These are phyloP conservation scores for Mythimna lalbum DNA, from an alignment of 2,888 invertebrate species.

Conservation along the genomic window DNA sequence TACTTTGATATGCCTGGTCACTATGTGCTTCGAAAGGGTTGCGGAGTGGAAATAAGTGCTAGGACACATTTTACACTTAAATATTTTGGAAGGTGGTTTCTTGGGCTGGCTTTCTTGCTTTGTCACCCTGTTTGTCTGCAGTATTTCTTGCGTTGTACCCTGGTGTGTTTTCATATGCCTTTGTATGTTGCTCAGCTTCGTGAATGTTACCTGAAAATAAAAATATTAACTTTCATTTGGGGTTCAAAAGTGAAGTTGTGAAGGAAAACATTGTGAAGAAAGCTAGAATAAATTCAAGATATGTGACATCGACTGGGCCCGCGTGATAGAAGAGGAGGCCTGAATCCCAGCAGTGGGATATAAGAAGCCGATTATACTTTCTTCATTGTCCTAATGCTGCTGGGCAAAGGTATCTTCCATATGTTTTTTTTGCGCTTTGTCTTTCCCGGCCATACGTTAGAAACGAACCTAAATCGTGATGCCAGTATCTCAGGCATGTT, in stretches of 20 bases:
- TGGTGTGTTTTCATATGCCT: conserved; percentile 80
- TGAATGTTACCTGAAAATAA: conserved; percentile 78
- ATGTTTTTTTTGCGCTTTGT: neutral
- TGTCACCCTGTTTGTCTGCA: conserved; percentile 39
- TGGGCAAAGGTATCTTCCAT: neutral
- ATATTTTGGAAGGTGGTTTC: conserved; percentile 58
- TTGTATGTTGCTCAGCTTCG: conserved; percentile 69
- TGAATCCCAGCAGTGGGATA: no score
- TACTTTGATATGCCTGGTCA: conserved; percentile 80
- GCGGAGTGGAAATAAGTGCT: conserved; percentile 79
- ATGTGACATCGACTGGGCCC: no score
- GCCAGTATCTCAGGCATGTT: neutral
- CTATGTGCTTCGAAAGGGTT: conserved; percentile 83
- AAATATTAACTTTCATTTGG: conserved; percentile 9
- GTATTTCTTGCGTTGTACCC: conserved; percentile 46
- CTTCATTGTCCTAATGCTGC: neutral
- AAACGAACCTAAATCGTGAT: neutral
- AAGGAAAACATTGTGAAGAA: no score
- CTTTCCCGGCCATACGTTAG: neutral
- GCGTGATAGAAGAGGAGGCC: no score
- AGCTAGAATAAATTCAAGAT: no score
- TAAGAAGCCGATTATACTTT: no score
- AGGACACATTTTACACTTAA: conserved; percentile 84
- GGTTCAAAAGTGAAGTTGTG: no score
- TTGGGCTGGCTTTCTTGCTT: conserved; percentile 43